Percentiles rank a stretch among this genome's conserved stretches.
These are phyloP conservation scores for Muraenolepis orangiensis DNA, from an alignment of 2,797 vertebrate genomes.

Conservation along the genomic window DNA sequence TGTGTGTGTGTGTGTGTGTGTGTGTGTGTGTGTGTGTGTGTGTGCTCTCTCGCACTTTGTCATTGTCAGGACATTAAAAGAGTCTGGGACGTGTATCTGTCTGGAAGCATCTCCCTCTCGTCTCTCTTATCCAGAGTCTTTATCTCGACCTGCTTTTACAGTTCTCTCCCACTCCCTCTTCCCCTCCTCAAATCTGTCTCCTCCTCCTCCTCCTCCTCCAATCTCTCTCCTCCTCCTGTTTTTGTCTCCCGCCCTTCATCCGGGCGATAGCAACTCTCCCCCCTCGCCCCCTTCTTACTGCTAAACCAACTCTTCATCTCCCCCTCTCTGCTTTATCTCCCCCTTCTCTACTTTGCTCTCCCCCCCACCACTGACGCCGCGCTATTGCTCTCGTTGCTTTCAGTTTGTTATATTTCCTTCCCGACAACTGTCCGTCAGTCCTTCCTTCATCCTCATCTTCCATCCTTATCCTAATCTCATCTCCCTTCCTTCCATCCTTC, in stretches of 20 bases:
- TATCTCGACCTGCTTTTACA: too few relatives aligned
- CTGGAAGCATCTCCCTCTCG: background rate
- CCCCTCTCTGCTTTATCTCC: background rate
- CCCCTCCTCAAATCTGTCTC: background rate
- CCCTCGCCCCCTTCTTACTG: background rate
- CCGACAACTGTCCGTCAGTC: background rate
- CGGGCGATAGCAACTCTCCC: background rate
- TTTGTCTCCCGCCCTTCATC: background rate
- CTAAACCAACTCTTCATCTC: background rate
- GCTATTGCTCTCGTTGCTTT: too few relatives aligned
- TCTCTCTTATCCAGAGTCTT: background rate
- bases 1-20: background rate
- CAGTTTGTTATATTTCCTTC: background rate
- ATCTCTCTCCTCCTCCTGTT: too few relatives aligned
- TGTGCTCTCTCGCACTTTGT: background rate
- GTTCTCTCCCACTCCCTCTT: too few relatives aligned
- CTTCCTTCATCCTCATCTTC: too few relatives aligned
- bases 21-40: background rate
- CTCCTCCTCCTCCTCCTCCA: too few relatives aligned
- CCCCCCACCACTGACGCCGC: background rate
- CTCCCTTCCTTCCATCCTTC: background rate
- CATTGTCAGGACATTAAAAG: constrained; percentile 3
- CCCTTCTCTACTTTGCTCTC: background rate
- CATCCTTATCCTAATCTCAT: too few relatives aligned
- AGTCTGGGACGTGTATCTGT: background rate